phyloP scores from a whole-genome alignment of 2,113 vertebrate genomes.

The Microtus oregoni region DNA sequence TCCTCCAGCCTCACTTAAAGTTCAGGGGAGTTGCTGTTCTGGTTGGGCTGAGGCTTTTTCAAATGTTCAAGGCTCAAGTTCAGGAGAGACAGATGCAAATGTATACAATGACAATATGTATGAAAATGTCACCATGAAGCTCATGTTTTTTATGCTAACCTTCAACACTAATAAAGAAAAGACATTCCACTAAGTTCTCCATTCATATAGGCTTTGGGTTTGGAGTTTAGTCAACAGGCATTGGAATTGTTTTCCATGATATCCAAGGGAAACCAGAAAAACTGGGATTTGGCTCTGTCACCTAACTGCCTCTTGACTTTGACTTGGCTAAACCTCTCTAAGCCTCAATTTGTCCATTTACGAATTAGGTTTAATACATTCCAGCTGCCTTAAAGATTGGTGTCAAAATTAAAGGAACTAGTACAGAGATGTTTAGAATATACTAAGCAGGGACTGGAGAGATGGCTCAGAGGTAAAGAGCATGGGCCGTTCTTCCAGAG shows the following conservation, averaged over 20 bases:
- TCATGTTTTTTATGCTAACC: background rate
- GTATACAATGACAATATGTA: background rate
- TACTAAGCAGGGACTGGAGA: background rate
- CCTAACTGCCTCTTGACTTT: background rate
- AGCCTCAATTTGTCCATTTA: background rate
- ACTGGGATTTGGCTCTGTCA: background rate
- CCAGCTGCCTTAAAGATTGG: background rate
- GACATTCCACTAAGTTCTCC: background rate
- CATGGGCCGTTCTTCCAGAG: too few species aligned
- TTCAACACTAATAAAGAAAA: background rate
- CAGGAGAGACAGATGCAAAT: background rate
- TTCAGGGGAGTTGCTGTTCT: slow-evolving; percentile 43
- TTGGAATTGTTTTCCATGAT: background rate
- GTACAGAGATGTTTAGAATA: background rate
- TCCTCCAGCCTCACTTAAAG: background rate
- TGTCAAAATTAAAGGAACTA: background rate
- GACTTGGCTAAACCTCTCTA: background rate
- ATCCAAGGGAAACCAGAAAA: background rate
- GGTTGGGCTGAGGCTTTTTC: slow-evolving; percentile 45
- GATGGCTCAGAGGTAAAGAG: too few species aligned
- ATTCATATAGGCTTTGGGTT: background rate
- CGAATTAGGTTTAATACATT: background rate
- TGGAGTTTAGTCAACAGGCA: background rate
- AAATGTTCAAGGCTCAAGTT: slow-evolving; percentile 5
- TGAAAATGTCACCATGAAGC: background rate